phyloP scores from a whole-genome alignment of 2,113 vertebrate species.

The Tautogolabrus adspersus region DNA sequence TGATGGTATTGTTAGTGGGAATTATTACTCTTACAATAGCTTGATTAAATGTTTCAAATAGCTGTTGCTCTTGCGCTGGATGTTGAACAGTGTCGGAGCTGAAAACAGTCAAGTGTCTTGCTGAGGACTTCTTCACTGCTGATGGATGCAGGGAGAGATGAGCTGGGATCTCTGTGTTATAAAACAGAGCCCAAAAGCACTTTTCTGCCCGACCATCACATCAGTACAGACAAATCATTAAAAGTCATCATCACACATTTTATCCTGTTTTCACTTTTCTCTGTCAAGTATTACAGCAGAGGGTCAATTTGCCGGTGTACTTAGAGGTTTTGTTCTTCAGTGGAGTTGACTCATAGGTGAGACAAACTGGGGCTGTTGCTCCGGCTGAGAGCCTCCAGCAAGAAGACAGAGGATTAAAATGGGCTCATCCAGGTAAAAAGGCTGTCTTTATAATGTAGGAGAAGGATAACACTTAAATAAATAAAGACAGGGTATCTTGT shows the following conservation, averaged over 20 bases:
- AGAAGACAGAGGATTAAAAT: conserved; percentile 48
- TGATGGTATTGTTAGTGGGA: background rate
- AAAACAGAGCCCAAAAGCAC: conserved; percentile 22
- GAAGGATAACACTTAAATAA: conserved; percentile 40
- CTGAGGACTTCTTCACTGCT: conserved; percentile 3
- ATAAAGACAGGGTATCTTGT: conserved; percentile 45
- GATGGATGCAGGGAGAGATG: conserved; percentile 9
- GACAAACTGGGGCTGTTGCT: conserved; percentile 47
- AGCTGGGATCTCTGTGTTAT: conserved; percentile 20
- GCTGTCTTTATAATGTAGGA: background rate
- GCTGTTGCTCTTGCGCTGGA: conserved; percentile 21
- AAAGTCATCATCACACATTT: conserved; percentile 27
- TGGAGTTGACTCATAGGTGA: conserved; percentile 57
- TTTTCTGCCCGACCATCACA: conserved; percentile 7
- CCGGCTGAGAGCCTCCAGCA: conserved; percentile 35
- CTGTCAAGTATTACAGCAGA: background rate
- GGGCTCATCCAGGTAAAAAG: conserved; percentile 51
- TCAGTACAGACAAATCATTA: conserved; percentile 19
- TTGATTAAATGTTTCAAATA: conserved; percentile 43
- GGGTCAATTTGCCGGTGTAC: conserved; percentile 8
- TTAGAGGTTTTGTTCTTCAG: background rate
- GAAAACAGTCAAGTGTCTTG: conserved; percentile 27
- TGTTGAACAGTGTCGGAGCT: conserved; percentile 24
- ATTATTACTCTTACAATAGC: conserved; percentile 8
- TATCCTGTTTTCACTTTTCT: background rate